Evolutionary conservation across 2,888 invertebrate species (phyloP), one percentile per base, ranked within the genome.

Genomic region (Crepidodera aurea): DNA sequence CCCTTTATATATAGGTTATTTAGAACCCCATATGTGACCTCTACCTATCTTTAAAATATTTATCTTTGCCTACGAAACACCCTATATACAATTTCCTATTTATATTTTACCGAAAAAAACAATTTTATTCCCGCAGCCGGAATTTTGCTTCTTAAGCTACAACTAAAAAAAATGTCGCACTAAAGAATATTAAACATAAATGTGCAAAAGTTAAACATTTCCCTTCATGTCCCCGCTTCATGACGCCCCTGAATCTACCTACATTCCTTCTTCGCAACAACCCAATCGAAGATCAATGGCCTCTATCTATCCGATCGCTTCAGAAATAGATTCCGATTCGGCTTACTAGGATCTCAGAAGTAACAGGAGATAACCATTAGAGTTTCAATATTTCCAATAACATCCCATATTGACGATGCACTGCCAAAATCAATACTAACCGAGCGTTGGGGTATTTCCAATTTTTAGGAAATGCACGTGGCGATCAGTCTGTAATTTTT

Each of bases 241-340:
- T 8, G 13, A 18, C 13, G 3, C 12, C 27, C 7, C 18, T 51
- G 29, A 6, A 7, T 19, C 12, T 56, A 22, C 19, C 1, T 39
- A 8, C n/a, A n/a, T 46, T 8, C 46, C 25, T 46, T 19, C 19
- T 6, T 51, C 46, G 22, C 37, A 51, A 42, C 19, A 48, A 29
- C 8, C 22, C 32, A 19, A 32, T 57, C 46, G 57, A 25, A 65
- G 66, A 69, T 69, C 69, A 65, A 69, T 68, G 66, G 57, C 59
- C 67, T 53, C 46, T 4, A 22, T n/a, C n/a, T 62, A 62, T 62
- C 71, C 72, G 64, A 74, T 74, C 71, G 68, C 69, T 64, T 62
- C 61, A 67, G 68, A 70, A 71, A 72, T 72, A 69, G 65, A 60
- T 66, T 67, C 70, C 67, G 72, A 73, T 73, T 71, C 71, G 70